Evolutionary conservation across 2,113 vertebrate species (phyloP), one percentile per base, ranked within the genome.

Genomic region (Phrynosoma platyrhinos): DNA sequence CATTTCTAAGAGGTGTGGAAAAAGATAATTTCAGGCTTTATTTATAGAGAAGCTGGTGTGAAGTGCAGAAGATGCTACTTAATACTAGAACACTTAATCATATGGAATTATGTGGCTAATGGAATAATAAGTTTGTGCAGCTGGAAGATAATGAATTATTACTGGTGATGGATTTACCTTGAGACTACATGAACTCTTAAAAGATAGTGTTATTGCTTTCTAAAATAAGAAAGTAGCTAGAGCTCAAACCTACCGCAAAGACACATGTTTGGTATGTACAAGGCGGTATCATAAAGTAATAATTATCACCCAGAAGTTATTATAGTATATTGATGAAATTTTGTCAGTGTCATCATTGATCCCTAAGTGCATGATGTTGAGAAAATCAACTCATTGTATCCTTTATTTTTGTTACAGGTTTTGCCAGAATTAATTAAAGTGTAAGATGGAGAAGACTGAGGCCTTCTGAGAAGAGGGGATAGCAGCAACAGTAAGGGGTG

Each of bases 81-180:
- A 32, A 81, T 75, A 12, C 23, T 3, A 68, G 53, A 94, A 90
- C 79, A 30, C 27, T 86, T 84, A 86, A 0, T 79, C 81, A n/a
- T 62, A 32, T 77, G 62, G 82, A 92, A 90, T 91, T 77, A 1
- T 27, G 2, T 52, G 0, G 0, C 30, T 77, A 88, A 85, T 62
- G 76, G 82, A 89, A 12, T 62, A 77, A 92, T 53, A 23, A 18
- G 36, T 27, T n/a, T 42, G 0, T 25, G 58, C 89, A 89, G 91
- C 71, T 6, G 3, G 87, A 74, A 83, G 64, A 69, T 68, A 72
- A 84, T 79, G 55, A 83, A 88, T 88, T 58, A 53, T 40, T 25
- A 89, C 16, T 27, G 74, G 68, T 71, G 40, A 71, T 9, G 2
- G 30, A 1, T 84, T 53, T 72, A 88, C 83, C 64, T 84, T 82